phyloP scores from a whole-genome alignment of 2,888 invertebrate species.

The Folsomia manolachei region DNA sequence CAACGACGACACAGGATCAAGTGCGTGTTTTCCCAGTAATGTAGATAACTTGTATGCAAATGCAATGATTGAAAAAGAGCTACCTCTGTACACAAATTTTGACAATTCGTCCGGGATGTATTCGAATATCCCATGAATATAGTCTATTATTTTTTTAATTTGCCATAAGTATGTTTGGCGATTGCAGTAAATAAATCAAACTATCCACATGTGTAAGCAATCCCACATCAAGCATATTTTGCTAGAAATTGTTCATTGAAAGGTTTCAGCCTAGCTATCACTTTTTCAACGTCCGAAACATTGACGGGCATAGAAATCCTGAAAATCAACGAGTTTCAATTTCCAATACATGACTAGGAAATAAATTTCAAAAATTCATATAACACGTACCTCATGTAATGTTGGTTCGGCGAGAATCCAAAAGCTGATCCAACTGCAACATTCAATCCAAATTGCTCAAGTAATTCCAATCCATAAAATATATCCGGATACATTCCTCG shows the following conservation, averaged over 20 bases:
- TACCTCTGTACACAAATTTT: neutral
- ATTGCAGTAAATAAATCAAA: too few species aligned
- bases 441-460: neutral
- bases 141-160: too few species aligned
- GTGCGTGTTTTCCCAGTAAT: neutral
- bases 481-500: neutral
- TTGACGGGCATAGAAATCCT: neutral
- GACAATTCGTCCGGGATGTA: neutral
- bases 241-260: neutral
- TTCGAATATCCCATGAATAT: neutral
- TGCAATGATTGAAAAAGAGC: neutral
- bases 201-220: too few species aligned
- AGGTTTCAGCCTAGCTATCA: neutral
- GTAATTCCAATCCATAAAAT: slow-evolving; percentile 5
- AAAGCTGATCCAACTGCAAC: slow-evolving; percentile 10
- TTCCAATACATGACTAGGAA: too few species aligned
- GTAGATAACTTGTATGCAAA: neutral
- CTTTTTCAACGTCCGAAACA: neutral
- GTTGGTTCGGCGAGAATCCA: neutral
- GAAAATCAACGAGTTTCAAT: too few species aligned
- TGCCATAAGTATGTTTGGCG: too few species aligned
- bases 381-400: neutral
- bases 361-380: too few species aligned
- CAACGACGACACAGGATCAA: too few species aligned
- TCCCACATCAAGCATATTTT: slow-evolving; percentile 1